Percentiles rank a stretch among this genome's conserved stretches.
Conservation (phyloP, 2,113 vertebrate genomes). For the Chroicocephalus ridibundus region DNA sequence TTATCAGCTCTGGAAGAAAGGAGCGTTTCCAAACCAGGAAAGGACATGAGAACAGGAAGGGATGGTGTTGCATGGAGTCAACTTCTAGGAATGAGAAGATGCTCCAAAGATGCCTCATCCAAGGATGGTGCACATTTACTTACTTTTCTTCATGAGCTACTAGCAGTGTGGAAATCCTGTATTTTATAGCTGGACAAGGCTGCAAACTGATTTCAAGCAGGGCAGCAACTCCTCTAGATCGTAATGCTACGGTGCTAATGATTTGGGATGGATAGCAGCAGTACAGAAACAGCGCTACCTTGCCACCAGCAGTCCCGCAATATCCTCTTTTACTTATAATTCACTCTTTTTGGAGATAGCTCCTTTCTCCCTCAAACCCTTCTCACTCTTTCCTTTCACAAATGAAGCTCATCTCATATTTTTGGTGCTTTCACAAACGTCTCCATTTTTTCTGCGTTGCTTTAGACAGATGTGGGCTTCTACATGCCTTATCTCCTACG, state of each 20-base stretch:
- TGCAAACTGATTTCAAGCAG: background rate
- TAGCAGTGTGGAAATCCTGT: background rate
- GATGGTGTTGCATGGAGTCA: accelerated
- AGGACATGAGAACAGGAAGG: background rate
- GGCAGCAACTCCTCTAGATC: background rate
- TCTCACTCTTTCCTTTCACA: background rate
- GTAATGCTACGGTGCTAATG: accelerated
- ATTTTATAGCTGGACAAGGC: background rate
- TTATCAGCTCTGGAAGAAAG: background rate
- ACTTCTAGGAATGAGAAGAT: background rate
- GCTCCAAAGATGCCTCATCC: background rate
- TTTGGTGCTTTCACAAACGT: background rate
- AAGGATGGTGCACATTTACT: background rate
- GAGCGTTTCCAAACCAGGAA: background rate
- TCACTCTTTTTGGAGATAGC: background rate
- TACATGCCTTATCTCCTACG: background rate
- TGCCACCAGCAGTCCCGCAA: background rate
- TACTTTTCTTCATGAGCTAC: background rate
- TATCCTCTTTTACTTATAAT: background rate
- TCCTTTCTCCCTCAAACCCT: background rate
- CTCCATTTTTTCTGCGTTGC: background rate
- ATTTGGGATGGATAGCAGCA: background rate
- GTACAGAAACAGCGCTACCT: background rate
- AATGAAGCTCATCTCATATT: background rate
- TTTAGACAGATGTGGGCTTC: background rate